Evolutionary conservation across 1,140 invertebrate species (phyloP).

Genomic region (Cydia amplana): DNA sequence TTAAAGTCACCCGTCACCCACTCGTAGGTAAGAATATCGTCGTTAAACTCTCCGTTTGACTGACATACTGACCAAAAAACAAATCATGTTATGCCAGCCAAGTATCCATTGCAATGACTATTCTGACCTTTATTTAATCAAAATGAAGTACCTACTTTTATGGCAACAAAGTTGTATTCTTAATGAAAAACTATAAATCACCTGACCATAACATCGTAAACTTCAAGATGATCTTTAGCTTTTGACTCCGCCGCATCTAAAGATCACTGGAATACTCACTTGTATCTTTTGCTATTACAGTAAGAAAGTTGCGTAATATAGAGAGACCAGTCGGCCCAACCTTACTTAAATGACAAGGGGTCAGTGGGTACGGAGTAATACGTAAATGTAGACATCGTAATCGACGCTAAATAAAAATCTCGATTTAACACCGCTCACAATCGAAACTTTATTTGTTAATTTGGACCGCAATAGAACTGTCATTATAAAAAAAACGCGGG

Average conservation of each 20-base stretch:
- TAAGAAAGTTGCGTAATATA: constrained; percentile 68
- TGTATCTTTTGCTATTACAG: constrained; percentile 56
- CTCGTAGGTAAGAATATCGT: neutral
- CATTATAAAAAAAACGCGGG: neutral
- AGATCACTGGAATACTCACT: constrained; percentile 51
- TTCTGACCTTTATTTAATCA: neutral
- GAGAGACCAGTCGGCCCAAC: constrained; percentile 58
- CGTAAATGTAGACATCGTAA: constrained; percentile 19
- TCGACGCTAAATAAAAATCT: neutral
- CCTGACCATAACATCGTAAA: constrained; percentile 18
- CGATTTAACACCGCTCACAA: neutral
- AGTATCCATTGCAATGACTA: too few relatives aligned
- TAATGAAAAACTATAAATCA: constrained; percentile 25
- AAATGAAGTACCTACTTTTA: neutral
- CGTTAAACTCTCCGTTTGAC: neutral
- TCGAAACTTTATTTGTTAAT: neutral
- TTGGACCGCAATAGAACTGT: neutral
- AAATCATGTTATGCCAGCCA: too few relatives aligned
- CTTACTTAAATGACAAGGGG: constrained; percentile 63
- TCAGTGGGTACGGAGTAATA: constrained; percentile 34
- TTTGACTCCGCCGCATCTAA: constrained; percentile 53
- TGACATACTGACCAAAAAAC: neutral
- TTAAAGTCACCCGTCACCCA: too few relatives aligned
- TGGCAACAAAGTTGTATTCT: neutral
- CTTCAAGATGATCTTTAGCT: constrained; percentile 20